A percentile compares a stretch with the other conserved stretches of the same genome.
Conservation (phyloP, 2,113 vertebrate genomes). For the Sapayoa aenigma region DNA sequence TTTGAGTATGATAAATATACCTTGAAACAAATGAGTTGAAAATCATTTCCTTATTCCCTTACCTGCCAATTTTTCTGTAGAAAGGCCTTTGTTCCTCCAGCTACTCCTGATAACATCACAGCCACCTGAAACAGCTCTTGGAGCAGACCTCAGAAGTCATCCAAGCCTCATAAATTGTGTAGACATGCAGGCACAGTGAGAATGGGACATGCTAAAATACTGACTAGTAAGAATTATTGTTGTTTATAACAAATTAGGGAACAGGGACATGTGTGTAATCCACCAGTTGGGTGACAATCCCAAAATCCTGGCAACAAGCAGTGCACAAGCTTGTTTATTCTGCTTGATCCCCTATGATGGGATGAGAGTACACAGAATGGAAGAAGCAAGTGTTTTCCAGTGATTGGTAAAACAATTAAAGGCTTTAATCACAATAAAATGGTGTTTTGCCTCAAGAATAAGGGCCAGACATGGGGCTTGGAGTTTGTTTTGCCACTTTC, state of each 20-base stretch:
- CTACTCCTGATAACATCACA: conserved; percentile 27
- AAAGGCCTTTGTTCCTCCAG: conserved; percentile 18
- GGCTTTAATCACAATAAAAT: not conserved
- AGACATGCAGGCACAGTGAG: not conserved
- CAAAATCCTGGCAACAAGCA: not conserved
- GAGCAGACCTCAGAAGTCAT: not conserved
- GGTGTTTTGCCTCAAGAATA: not conserved
- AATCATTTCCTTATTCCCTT: conserved; percentile 36
- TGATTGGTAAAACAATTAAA: not conserved
- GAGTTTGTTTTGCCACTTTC: not conserved
- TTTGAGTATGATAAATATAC: conserved; percentile 7
- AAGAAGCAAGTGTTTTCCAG: not conserved
- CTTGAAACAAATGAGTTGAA: conserved; percentile 7
- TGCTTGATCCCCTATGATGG: not conserved
- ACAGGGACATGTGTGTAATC: not conserved
- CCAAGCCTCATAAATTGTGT: not conserved
- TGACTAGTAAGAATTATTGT: not conserved
- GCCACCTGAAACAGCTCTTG: conserved; percentile 19
- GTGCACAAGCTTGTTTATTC: not conserved
- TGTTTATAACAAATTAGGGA: not conserved
- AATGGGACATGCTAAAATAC: not conserved
- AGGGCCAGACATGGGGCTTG: no score
- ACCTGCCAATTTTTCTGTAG: conserved; percentile 18
- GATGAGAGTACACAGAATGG: not conserved
- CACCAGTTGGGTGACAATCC: not conserved